Base-by-base conservation (phyloP, 2,797 vertebrate genomes). In the Platyrinchus mystaceus region DNA sequence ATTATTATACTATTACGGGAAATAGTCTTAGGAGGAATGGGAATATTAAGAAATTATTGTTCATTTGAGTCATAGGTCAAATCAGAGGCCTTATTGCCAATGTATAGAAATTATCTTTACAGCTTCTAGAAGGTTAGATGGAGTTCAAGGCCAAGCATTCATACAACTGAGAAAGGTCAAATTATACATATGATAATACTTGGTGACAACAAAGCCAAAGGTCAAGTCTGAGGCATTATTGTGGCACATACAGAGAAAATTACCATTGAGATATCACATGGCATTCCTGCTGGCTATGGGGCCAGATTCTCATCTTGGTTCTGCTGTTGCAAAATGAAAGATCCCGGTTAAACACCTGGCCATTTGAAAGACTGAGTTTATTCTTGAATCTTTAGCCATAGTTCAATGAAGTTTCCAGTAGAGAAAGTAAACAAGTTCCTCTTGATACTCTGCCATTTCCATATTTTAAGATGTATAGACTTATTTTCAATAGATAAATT, bases 21-120 rank as follows among this genome's bases (percentile, higher is more conserved):
- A 96, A 95, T 74, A 97, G 71, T 91, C 74, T 68, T 84, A 87
- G 74, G 56, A 94, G 36, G 83, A 96, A 94, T 82, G 77, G 77
- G 83, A 93, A 95, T 96, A 96, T 96, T 94, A 93, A 94, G 89
- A 97, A 94, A 96, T 97, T 90, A 96, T 94, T 96, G 89, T 93
- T 93, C 94, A 94, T 94, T 90, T 96, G 84, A 94, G 89, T 84
- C 95, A 95, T n/a, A 95, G 87, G 93, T 96, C 95, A 96, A 89
- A 91, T 94, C 87, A 89, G 68, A 87, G 77, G 73, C 56, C 46
- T 89, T 93, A 96, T 50, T 95, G 90, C 41, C 91, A 94, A 94
- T 71, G 44, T 88, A 90, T 77, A 95, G 83, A 89, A 96, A 91
- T 96, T 94, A 93, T 96, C 91, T 95, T 97, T 94, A 93, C 90